Conservation (phyloP, 37 sponge, comb jelly and placozoan genomes). For the Hormiphora californensis region DNA sequence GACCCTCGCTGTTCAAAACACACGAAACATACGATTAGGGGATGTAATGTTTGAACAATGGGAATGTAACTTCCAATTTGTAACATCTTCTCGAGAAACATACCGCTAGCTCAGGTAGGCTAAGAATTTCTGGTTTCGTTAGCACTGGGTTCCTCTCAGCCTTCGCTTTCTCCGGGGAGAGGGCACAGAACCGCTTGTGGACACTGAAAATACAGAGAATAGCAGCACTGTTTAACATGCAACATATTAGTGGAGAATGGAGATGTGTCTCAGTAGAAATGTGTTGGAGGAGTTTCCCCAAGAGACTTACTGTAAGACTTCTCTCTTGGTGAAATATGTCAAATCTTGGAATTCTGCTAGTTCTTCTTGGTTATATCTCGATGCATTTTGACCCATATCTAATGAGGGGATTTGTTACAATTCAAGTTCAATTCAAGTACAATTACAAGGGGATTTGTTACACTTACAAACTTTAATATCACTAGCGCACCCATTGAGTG, state of each 20-base stretch:
- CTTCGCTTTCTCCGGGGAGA: not conserved
- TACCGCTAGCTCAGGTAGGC: slow-evolving; percentile 6
- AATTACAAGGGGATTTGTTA: too few species aligned
- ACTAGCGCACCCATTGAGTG: too few species aligned
- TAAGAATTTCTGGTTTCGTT: not conserved
- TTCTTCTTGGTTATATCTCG: not conserved
- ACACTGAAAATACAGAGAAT: not conserved
- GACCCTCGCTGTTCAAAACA: too few species aligned
- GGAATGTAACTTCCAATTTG: too few species aligned
- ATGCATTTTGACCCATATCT: slow-evolving; percentile 8
- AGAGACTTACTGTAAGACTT: slow-evolving; percentile 28
- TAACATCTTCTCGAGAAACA: too few species aligned
- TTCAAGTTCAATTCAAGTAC: too few species aligned
- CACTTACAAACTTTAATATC: too few species aligned
- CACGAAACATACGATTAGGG: too few species aligned
- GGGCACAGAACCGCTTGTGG: not conserved
- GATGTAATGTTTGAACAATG: too few species aligned
- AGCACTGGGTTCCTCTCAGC: not conserved
- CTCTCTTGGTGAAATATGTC: slow-evolving; percentile 22
- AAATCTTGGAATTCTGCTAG: slow-evolving; percentile 22
- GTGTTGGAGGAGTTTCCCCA: too few species aligned
- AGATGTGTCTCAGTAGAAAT: not conserved
- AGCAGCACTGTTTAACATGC: too few species aligned
- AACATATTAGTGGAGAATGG: not conserved
- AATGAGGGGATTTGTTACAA: too few species aligned